Conservation (phyloP, 2,888 invertebrate species). For the Apoderus coryli region DNA sequence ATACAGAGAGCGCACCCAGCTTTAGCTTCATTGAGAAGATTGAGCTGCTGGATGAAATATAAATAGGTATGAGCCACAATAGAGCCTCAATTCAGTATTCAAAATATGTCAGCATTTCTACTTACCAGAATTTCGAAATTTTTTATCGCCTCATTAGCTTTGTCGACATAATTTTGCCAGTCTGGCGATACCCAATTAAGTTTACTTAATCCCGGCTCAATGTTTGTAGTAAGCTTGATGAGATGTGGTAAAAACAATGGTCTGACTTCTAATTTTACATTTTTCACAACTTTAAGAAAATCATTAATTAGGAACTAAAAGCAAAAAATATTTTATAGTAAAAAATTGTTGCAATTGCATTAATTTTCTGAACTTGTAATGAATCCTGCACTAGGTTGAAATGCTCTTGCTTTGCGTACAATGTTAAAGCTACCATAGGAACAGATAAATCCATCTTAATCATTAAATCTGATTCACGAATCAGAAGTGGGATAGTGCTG, state of each 20-base stretch:
- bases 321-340: slow-evolving; percentile 6
- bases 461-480: slow-evolving; percentile 74
- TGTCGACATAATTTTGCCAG: slow-evolving; percentile 65
- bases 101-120: too few species aligned
- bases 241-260: slow-evolving; percentile 80
- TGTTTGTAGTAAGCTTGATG: slow-evolving; percentile 63
- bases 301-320: slow-evolving; percentile 61
- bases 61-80: too few species aligned
- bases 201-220: slow-evolving; percentile 66
- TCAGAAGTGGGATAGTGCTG: slow-evolving; percentile 55
- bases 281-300: slow-evolving; percentile 54
- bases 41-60: too few species aligned
- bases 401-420: slow-evolving; percentile 63
- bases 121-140: slow-evolving; percentile 59
- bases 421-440: slow-evolving; percentile 65
- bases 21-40: too few species aligned
- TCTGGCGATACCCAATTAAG: slow-evolving; percentile 79
- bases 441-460: slow-evolving; percentile 68
- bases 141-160: slow-evolving; percentile 61
- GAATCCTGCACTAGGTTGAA: slow-evolving; percentile 64
- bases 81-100: too few species aligned
- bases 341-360: slow-evolving; percentile 5
- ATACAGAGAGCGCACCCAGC: background rate
- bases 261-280: slow-evolving; percentile 77
- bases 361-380: slow-evolving; percentile 48